Evolutionary conservation across 1,140 invertebrate species (phyloP), one percentile per base, ranked within the genome.

Genomic region (Drosophila kohkoa): DNA sequence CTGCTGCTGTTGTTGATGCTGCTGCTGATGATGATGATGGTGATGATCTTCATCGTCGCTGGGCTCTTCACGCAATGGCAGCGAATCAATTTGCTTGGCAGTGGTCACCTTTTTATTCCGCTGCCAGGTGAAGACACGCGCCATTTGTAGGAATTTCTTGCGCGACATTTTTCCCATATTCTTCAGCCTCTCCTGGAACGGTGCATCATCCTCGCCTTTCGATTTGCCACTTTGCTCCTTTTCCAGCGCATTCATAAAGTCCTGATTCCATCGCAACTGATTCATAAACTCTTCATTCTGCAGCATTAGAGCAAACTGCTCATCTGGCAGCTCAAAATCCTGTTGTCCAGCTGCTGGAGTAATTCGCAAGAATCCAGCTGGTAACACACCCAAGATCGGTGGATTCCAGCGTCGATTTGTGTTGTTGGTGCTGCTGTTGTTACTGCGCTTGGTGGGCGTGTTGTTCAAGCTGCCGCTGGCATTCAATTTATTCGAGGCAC

Each of bases 241-340:
- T 89, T 98, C 96, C 49, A 98, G 93, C 3, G 97, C 96, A 41
- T 95, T 96, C 93, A 98, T 95, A 88, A 98, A 98, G 85, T 98
- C 97, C 92, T 97, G 95, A 92, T 98, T 98, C 94, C 96, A 96
- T 69, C 97, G 93, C 30, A 98, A 93, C 91, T 98, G 96, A 45
- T 96, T 95, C 95, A 98, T 96, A 86, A 98, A 98, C 93, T 98
- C 97, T 92, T 98, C 97, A 90, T 98, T 98, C 92, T 98, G 97
- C 55, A 98, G 93, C 93, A 98, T 96, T 63, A 98, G 94, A 1
- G 97, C 97, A 64, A 98, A 96, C 75, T 96, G 94, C 92, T 97
- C 96, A 85, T 97, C 97, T 77, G 95, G 65, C 96, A 93, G 85
- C 92, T 93, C 65, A 30, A 91, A 92, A 20, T 92, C 92, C 51